phyloP scores from a whole-genome alignment of 2,113 vertebrate species.

The Ochotona princeps region DNA sequence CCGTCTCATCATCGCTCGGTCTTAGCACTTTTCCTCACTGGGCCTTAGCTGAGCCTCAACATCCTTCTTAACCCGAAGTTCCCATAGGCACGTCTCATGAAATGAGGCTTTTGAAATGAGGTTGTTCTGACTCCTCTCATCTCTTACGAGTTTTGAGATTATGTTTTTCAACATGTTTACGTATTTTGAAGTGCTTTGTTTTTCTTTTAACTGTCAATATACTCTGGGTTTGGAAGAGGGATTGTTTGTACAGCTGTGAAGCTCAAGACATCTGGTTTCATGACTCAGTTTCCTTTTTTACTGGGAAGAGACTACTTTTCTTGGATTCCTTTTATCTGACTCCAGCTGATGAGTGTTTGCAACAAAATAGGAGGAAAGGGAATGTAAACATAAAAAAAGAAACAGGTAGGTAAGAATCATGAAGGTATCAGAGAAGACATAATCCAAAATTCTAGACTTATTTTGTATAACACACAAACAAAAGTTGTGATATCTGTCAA shows the following conservation, averaged over 20 bases:
- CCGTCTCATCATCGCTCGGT: not conserved
- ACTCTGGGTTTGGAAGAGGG: not conserved
- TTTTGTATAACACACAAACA: not conserved
- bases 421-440: not conserved
- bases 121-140: not conserved
- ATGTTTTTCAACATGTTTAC: not conserved
- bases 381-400: not conserved
- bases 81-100: not conserved
- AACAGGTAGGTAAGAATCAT: not conserved
- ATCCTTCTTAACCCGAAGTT: not conserved
- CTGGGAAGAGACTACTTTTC: not conserved
- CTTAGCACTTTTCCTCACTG: not conserved
- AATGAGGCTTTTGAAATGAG: not conserved
- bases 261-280: not conserved
- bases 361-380: not conserved
- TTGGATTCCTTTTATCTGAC: not conserved
- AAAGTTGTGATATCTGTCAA: not conserved
- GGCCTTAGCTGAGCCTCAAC: not conserved
- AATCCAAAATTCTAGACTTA: not conserved
- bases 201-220: conserved; percentile 21
- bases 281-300: not conserved
- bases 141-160: not conserved
- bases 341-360: not conserved
- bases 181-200: conserved; percentile 30
- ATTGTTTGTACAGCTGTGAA: not conserved